These are phyloP conservation scores for Fringilla coelebs DNA, from an alignment of 2,797 vertebrate species.

Conservation along the genomic window DNA sequence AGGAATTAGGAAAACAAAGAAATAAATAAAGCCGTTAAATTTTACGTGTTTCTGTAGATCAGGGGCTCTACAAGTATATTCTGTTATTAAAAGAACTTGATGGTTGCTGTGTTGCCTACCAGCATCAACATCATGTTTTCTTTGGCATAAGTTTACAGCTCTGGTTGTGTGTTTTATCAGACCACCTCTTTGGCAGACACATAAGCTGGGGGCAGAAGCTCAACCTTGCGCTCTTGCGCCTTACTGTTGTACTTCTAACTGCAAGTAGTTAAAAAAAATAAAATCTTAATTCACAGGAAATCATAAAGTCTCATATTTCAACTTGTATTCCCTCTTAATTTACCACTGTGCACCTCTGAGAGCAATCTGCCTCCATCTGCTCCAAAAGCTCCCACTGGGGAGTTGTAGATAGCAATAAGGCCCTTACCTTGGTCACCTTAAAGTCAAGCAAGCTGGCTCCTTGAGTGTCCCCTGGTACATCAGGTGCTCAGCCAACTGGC, in stretches of 20 bases:
- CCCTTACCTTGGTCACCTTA: background rate
- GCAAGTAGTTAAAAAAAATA: background rate
- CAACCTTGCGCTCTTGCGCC: background rate
- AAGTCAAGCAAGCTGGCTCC: background rate
- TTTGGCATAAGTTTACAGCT: background rate
- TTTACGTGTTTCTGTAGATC: background rate
- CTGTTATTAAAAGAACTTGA: background rate
- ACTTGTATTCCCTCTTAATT: background rate
- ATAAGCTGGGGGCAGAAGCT: background rate
- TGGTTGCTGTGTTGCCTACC: background rate
- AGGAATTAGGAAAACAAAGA: background rate
- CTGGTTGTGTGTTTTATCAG: background rate
- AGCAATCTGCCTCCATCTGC: background rate
- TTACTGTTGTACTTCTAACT: background rate
- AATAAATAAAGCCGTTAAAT: background rate
- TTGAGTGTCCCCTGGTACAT: background rate
- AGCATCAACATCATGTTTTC: background rate
- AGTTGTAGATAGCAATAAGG: background rate
- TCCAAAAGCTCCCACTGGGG: background rate
- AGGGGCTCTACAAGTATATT: background rate
- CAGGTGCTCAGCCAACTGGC: background rate
- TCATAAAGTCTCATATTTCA: background rate
- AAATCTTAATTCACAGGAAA: background rate
- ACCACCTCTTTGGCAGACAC: background rate
- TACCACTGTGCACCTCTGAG: background rate